Percentiles rank a stretch among this genome's conserved stretches.
Evolutionary conservation across 2,113 vertebrate genomes (phyloP).

Genomic region (Boulengeromyrus knoepffleri): DNA sequence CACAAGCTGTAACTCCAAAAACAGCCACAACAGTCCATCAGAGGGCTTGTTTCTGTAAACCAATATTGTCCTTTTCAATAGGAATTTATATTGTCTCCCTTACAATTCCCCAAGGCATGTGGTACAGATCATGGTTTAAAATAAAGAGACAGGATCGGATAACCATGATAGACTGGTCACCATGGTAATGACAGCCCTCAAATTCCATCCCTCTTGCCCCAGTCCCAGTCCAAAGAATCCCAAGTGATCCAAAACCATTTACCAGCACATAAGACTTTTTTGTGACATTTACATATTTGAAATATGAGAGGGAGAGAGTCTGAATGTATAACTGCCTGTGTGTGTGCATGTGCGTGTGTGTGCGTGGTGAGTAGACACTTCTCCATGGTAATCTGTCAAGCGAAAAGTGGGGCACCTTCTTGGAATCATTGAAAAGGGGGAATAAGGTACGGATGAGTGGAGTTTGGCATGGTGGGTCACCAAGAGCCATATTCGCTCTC

Average conservation of each 20-base stretch:
- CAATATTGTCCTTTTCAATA: background rate
- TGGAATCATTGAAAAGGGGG: background rate
- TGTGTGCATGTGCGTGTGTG: background rate
- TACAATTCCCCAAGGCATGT: background rate
- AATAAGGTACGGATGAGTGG: background rate
- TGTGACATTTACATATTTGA: background rate
- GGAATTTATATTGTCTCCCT: background rate
- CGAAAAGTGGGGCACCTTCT: background rate
- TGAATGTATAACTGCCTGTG: background rate
- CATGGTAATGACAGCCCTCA: background rate
- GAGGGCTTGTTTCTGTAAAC: background rate
- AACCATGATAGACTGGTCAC: slow-evolving; percentile 21
- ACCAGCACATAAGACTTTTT: background rate
- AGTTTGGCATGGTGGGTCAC: background rate
- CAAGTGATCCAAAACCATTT: background rate
- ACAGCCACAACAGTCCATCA: background rate
- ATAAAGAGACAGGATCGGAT: slow-evolving; percentile 7
- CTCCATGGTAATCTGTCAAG: background rate
- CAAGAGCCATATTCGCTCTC: background rate
- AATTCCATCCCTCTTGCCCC: background rate
- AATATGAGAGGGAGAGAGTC: background rate
- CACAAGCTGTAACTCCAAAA: background rate
- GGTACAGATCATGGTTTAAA: background rate
- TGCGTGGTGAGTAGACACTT: background rate
- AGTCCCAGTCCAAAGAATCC: background rate